A percentile compares a stretch with the other conserved stretches of the same genome.
Conservation (phyloP, 2,888 invertebrate genomes). For the Lymantria dispar region DNA sequence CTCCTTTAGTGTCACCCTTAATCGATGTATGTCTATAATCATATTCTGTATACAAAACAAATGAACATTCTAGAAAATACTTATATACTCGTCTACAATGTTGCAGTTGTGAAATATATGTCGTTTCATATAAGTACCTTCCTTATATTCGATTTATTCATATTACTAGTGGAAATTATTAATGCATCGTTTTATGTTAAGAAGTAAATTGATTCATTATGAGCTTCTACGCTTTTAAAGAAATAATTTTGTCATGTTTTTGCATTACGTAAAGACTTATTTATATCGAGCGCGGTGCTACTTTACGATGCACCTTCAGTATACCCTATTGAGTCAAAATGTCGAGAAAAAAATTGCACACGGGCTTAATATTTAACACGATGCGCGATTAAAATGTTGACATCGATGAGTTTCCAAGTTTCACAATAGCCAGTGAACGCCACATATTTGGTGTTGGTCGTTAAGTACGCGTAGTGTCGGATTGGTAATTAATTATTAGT, state of each 20-base stretch:
- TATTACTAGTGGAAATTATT: slow-evolving; percentile 10
- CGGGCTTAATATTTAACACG: slow-evolving; percentile 33
- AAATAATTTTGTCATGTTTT: slow-evolving; percentile 29
- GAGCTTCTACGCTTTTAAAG: slow-evolving; percentile 14
- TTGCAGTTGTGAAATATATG: slow-evolving; percentile 9
- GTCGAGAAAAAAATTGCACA: slow-evolving; percentile 35
- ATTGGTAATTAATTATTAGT: slow-evolving; percentile 75
- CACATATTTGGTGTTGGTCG: slow-evolving; percentile 37
- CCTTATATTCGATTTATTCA: slow-evolving; percentile 8
- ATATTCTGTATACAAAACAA: too few relatives aligned
- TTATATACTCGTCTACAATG: neutral
- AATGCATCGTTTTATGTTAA: slow-evolving; percentile 13
- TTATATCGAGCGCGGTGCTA: slow-evolving; percentile 19
- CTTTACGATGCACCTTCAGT: slow-evolving; percentile 32
- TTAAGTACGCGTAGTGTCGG: slow-evolving; percentile 38
- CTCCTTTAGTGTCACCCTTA: too few relatives aligned
- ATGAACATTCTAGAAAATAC: too few relatives aligned
- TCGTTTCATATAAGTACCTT: slow-evolving; percentile 4
- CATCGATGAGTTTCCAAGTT: slow-evolving; percentile 33
- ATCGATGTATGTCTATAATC: too few relatives aligned
- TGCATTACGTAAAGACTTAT: slow-evolving; percentile 31
- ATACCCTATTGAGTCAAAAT: slow-evolving; percentile 29
- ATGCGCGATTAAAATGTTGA: slow-evolving; percentile 40
- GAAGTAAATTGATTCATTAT: slow-evolving; percentile 34
- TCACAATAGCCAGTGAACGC: slow-evolving; percentile 31